Conservation (phyloP, 2,797 vertebrate genomes). For the Lindbergichthys nudifrons region DNA sequence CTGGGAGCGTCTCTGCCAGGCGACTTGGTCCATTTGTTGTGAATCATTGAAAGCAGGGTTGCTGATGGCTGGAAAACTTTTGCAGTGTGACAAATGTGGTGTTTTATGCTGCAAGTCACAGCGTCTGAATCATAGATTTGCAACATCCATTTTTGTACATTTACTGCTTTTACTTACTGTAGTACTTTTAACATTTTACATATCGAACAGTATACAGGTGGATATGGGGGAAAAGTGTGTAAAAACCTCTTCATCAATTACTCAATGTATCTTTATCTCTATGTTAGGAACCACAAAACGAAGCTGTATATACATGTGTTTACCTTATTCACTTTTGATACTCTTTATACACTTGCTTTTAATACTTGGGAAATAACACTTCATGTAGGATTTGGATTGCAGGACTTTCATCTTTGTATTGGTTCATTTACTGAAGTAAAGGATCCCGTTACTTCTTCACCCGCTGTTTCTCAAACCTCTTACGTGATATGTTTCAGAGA, state of each 20-base stretch:
- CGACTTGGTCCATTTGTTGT: constrained; percentile 42
- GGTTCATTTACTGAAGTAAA: not conserved
- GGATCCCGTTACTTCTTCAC: not conserved
- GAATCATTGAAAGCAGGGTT: constrained; percentile 31
- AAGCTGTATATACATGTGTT: no score
- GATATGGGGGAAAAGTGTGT: no score
- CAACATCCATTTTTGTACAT: not conserved
- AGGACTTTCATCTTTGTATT: not conserved
- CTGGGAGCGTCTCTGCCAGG: constrained; percentile 37
- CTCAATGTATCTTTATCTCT: no score
- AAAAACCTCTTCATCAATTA: no score
- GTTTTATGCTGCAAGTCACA: constrained; percentile 30
- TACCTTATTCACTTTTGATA: no score
- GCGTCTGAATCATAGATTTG: constrained; percentile 29
- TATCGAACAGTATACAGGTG: no score
- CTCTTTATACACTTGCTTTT: no score
- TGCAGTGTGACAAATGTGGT: constrained; percentile 32
- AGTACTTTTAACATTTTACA: no score
- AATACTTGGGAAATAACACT: no score
- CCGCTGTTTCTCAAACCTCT: not conserved
- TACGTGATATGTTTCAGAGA: constrained; percentile 21
- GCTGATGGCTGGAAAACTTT: constrained; percentile 6
- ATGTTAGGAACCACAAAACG: no score
- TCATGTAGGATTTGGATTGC: no score
- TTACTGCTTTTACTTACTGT: not conserved